Base-by-base conservation (phyloP, 2,113 vertebrate genomes). In the Tor tambroides region DNA sequence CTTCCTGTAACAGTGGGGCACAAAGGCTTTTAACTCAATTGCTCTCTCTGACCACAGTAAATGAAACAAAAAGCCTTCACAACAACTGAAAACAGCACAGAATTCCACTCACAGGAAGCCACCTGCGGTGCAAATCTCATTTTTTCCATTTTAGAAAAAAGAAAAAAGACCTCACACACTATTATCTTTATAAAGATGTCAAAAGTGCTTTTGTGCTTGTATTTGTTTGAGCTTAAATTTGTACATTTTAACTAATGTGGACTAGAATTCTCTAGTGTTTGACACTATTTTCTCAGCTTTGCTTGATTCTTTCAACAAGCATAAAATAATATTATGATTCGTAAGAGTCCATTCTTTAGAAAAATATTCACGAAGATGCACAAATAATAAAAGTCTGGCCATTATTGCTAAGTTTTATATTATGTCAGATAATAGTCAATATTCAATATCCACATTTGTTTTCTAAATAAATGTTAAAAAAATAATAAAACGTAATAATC, bases 1-100 rank as follows among this genome's bases (percentile, higher is more conserved):
- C 85, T 41, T 86, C 80, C 63, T 65, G 69, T 75, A 67, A 86
- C 63, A 43, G 26, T 17, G 46, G 79, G 75, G 71, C 38, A 5
- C 78, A 49, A 71, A 83, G 59, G 74, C 59, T 82, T 85, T 89
- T 77, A 79, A 83, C 80, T 69, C 84, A 35, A 51, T 46, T 80
- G 88, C 59, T 71, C 51, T 72, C 74, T 83, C 51, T 86, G 84
- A 83, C 79, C 65, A 77, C 61, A 86, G 63, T 67, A 67, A 82
- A 69, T 46, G 63, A 83, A 67, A 69, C 26, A 83, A 83, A 51
- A 83, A 78, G 26, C 75, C 41, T 15, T 46, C 41, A 83, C 23
- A 83, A 69, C 7, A 83, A 23, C 41, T 19, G 38, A 43, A 38
- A 83, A 83, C 61, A 83, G 26, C 43, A 69, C 15, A 83, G 4